Conservation (phyloP, 2,797 vertebrate genomes). For the Erithacus rubecula region DNA sequence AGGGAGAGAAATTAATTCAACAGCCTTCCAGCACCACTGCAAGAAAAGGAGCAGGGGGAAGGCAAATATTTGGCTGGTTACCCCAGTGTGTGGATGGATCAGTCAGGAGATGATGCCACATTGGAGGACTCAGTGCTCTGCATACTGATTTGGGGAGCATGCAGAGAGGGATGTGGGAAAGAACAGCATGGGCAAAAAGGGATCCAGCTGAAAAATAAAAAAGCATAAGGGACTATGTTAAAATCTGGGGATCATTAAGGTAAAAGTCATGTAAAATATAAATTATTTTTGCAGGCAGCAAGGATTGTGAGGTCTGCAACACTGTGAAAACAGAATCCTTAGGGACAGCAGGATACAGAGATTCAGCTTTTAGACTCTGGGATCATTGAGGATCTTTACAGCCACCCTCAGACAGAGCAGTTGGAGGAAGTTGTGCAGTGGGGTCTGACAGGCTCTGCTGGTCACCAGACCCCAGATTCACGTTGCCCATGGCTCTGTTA, state of each 20-base stretch:
- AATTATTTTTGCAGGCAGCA: neutral
- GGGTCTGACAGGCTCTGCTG: neutral
- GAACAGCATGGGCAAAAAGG: neutral
- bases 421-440: neutral
- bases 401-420: neutral
- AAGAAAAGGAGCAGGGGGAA: neutral
- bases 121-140: neutral
- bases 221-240: neutral
- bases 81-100: neutral
- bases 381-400: fast-evolving
- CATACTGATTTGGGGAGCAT: neutral
- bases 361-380: neutral
- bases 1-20: neutral
- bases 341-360: neutral
- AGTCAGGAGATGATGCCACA: neutral
- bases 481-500: neutral
- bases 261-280: neutral
- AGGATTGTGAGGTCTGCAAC: neutral
- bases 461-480: neutral
- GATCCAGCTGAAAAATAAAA: neutral
- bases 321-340: neutral
- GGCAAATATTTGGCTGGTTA: neutral
- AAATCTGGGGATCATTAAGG: neutral
- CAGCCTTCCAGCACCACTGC: neutral
- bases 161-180: neutral